Conservation (phyloP, 2,797 vertebrate genomes). For the Gouania willdenowi region DNA sequence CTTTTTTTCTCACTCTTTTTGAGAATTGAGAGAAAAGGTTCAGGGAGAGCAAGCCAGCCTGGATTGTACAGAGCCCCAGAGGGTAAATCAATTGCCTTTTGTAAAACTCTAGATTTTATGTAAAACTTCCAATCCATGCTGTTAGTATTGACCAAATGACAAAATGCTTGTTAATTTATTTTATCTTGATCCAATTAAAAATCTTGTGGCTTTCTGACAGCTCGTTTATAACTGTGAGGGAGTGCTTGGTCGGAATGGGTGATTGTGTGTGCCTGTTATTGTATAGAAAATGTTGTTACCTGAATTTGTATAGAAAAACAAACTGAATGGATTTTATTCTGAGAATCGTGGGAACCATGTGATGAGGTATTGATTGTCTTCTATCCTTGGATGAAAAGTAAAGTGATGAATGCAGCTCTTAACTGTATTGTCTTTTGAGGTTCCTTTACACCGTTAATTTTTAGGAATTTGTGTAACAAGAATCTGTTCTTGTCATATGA, state of each 20-base stretch:
- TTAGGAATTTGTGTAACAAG: not conserved
- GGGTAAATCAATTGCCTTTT: conserved; percentile 51
- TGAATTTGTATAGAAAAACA: conserved; percentile 53
- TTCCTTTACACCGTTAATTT: conserved; percentile 18
- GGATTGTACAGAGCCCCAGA: conserved; percentile 44
- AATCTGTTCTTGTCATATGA: not conserved
- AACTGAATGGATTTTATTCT: conserved; percentile 55
- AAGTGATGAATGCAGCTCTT: conserved; percentile 14
- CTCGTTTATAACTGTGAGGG: conserved; percentile 72
- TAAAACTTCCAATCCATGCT: conserved; percentile 67
- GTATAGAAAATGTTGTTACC: conserved; percentile 53
- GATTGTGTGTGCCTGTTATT: conserved; percentile 47
- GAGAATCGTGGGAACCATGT: conserved; percentile 40
- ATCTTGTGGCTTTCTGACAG: conserved; percentile 68
- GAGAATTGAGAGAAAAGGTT: no score
- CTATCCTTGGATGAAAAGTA: conserved; percentile 55
- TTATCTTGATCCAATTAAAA: conserved; percentile 72
- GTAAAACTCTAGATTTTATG: conserved; percentile 70
- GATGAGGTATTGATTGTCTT: conserved; percentile 51
- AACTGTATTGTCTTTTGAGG: conserved; percentile 1
- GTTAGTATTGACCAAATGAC: conserved; percentile 72
- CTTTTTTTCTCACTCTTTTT: no score
- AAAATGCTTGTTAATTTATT: conserved; percentile 69
- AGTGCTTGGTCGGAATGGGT: conserved; percentile 55
- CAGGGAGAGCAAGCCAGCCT: conserved; percentile 30